Percentiles rank a stretch among this genome's conserved stretches.
Conservation (phyloP, 1,140 invertebrate genomes). For the Samia ricini region DNA sequence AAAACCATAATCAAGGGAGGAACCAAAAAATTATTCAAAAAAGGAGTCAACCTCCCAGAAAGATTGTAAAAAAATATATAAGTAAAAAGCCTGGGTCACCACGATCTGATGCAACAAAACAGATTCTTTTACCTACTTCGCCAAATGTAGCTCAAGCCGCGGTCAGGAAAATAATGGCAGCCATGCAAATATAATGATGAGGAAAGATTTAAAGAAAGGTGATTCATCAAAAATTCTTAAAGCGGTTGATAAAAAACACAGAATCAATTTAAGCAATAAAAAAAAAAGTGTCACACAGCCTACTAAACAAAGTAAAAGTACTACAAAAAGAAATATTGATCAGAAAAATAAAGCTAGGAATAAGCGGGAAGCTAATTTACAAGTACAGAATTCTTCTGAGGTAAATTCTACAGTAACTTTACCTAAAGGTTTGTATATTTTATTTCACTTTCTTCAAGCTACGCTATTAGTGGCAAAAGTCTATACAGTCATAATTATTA, state of each 20-base stretch:
- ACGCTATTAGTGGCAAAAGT: no score
- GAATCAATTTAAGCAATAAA: neutral
- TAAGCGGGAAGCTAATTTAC: neutral
- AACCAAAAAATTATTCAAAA: constrained; percentile 22
- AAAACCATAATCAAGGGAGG: constrained; percentile 5
- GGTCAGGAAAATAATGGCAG: constrained; percentile 37
- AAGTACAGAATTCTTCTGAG: neutral
- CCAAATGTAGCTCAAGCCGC: constrained; percentile 32
- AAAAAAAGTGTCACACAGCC: neutral
- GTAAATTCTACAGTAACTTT: neutral
- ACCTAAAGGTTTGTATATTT: constrained; percentile 1
- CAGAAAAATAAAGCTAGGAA: neutral
- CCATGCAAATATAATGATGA: constrained; percentile 35
- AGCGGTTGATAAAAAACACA: neutral
- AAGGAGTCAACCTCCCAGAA: constrained; percentile 5
- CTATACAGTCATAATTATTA: no score
- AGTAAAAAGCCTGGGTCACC: constrained; percentile 18
- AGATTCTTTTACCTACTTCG: constrained; percentile 15
- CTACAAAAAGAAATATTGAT: neutral
- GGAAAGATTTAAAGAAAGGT: constrained; percentile 29
- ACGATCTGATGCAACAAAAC: constrained; percentile 14
- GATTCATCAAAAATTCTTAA: constrained; percentile 2
- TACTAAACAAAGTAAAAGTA: neutral
- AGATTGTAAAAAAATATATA: constrained; percentile 19
- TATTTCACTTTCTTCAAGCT: no score